Conservation (phyloP, 1,140 invertebrate genomes). For the Chelonus insularis region DNA sequence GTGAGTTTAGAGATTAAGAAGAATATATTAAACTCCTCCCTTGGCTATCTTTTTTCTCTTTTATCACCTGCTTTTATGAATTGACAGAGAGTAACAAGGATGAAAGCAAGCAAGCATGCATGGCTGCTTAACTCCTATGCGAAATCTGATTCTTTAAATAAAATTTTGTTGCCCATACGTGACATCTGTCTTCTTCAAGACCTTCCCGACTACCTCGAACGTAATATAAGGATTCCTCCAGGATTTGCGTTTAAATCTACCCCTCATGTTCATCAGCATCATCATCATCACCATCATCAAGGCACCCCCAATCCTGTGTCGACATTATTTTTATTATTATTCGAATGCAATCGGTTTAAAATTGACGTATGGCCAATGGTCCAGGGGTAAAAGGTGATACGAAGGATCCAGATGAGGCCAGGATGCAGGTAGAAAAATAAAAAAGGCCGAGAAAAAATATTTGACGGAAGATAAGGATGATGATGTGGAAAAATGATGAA, state of each 20-base stretch:
- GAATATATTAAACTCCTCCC: not conserved
- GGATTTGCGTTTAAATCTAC: conserved; percentile 3
- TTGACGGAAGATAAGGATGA: not conserved
- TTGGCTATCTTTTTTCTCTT: not conserved
- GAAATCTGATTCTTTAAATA: conserved; percentile 2
- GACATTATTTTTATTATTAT: too few relatives aligned
- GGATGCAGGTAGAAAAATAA: conserved; percentile 1
- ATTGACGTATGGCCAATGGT: not conserved
- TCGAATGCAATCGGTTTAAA: too few relatives aligned
- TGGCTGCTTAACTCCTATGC: not conserved
- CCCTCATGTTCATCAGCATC: too few relatives aligned
- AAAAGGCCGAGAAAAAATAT: not conserved
- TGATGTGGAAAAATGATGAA: not conserved
- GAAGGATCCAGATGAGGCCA: not conserved
- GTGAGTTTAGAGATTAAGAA: not conserved
- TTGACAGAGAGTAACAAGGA: not conserved
- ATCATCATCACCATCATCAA: too few relatives aligned
- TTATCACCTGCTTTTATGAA: conserved; percentile 12
- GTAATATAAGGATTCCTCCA: conserved; percentile 9
- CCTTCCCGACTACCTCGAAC: not conserved
- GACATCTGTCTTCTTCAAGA: conserved; percentile 11
- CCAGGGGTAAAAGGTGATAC: too few relatives aligned
- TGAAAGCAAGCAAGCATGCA: conserved; percentile 2
- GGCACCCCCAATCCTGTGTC: too few relatives aligned
- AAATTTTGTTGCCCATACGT: not conserved